Percentiles rank a stretch among this genome's conserved stretches.
Evolutionary conservation across 2,888 invertebrate genomes (phyloP).

Genomic region (Lochmaea capreae): DNA sequence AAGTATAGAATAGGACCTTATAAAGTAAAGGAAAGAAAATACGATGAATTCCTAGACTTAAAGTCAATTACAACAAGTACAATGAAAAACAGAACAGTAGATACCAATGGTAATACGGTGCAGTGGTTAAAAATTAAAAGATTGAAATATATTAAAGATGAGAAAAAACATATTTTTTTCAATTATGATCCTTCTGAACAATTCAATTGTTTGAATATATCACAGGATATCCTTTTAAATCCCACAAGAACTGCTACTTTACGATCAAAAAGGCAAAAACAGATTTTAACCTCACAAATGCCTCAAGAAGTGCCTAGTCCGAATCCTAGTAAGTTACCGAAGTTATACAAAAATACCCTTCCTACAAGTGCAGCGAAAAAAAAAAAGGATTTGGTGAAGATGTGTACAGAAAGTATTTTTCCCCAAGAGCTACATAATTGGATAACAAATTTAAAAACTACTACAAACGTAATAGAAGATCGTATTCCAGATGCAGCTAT

Average conservation of each 20-base stretch:
- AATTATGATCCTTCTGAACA: neutral
- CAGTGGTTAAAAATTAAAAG: constrained; percentile 6
- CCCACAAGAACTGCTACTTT: constrained; percentile 1
- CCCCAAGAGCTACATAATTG: constrained; percentile 6
- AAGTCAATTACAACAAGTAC: constrained; percentile 10
- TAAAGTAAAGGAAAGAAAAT: neutral
- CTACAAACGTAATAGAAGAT: constrained; percentile 4
- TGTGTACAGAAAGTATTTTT: constrained; percentile 6
- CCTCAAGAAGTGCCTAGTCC: neutral
- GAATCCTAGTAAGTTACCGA: constrained; percentile 1
- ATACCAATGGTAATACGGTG: constrained; percentile 8
- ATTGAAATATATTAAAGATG: neutral
- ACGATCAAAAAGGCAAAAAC: constrained; percentile 5
- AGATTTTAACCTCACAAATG: constrained; percentile 4
- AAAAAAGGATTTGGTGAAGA: constrained; percentile 8
- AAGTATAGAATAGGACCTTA: constrained; percentile 7
- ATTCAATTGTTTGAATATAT: constrained; percentile 2
- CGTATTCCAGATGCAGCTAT: too few species aligned
- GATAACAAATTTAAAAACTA: constrained; percentile 6
- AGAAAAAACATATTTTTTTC: neutral
- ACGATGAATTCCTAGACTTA: neutral
- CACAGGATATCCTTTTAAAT: constrained; percentile 8
- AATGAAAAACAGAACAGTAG: constrained; percentile 10
- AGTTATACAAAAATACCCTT: neutral
- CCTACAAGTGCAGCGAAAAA: neutral